Base-by-base conservation (phyloP, 2,797 vertebrate species). In the Acrocephalus scirpaceus region DNA sequence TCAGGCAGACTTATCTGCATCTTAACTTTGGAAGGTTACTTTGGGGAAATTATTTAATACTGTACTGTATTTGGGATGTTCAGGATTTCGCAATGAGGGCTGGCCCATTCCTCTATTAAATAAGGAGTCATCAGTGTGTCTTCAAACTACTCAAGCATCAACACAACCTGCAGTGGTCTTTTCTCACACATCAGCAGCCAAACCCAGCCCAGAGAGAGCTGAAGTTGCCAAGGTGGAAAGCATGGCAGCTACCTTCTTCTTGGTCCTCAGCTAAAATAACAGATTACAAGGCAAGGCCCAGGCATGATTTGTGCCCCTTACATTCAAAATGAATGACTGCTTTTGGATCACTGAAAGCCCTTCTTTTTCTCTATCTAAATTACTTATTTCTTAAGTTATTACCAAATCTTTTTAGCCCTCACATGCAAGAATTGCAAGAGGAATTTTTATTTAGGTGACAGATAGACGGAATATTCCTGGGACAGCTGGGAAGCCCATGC, bases 401-500 rank as follows among this genome's bases (percentile, higher is more conserved):
- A 38, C 3, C 32, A 75, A 69, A 56, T 20, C 9, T 16, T 79
- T 77, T 45, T 62, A 75, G 30, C 13, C 62, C 9, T 54, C 34
- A n/a, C 30, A n/a, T 17, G 21, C 30, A 65, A 57, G 62, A 64
- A 56, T 51, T 83, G 6, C 34, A 61, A 40, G 25, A 71, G 32
- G 34, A 32, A 9, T 74, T 91, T 77, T 82, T 51, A 13, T 62
- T 79, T 67, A 45, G 16, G 19, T 16, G 27, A 16, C 29, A 53
- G 18, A 38, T 6, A 64, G 32, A 67, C 2, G 0, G 1, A 48
- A 57, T 47, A 50, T 47, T 16, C 48, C 25, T 2, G 1, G 69
- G 50, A 80, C 7, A 75, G 20, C 27, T 66, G 51, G 13, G n/a
- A 47, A 83, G n/a, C n/a, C 64, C 36, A 4, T 12, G 19, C 11